These are phyloP conservation scores for Orycteropus afer DNA, from an alignment of 2,113 vertebrate genomes.

Conservation along the genomic window DNA sequence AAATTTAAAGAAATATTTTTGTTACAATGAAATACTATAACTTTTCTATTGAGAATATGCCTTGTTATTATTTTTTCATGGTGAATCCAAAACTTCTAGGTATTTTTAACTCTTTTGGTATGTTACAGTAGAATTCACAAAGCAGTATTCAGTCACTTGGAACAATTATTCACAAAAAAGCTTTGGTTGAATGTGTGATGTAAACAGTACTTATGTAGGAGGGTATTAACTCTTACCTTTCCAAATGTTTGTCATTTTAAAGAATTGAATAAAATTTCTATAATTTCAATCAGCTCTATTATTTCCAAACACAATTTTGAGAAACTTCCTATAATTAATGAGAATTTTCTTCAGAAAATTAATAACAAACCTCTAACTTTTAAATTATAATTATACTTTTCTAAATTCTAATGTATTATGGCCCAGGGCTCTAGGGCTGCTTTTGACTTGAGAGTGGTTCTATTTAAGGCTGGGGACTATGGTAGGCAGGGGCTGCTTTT, in stretches of 20 bases:
- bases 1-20: constrained; percentile 25
- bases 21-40: not conserved
- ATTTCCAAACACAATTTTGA: constrained; percentile 56
- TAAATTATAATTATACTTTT: constrained; percentile 46
- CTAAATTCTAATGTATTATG: constrained; percentile 36
- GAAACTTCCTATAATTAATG: constrained; percentile 69
- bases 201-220: constrained; percentile 10
- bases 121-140: constrained; percentile 49
- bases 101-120: not conserved
- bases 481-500: too few species aligned
- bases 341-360: constrained; percentile 40
- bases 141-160: not conserved
- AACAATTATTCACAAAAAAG: constrained; percentile 1
- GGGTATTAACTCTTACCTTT: constrained; percentile 26
- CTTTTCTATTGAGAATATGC: constrained; percentile 49
- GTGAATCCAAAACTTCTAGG: constrained; percentile 5
- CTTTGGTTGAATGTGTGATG: not conserved
- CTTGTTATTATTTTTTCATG: not conserved
- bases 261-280: constrained; percentile 65
- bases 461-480: too few species aligned
- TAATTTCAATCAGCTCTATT: constrained; percentile 44
- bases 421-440: too few species aligned
- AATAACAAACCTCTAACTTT: constrained; percentile 48
- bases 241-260: constrained; percentile 22
- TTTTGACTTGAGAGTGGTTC: too few species aligned